Evolutionary conservation across 2,113 vertebrate species (phyloP), one percentile per base, ranked within the genome.

Genomic region (Machaerirhynchus nigripectus): DNA sequence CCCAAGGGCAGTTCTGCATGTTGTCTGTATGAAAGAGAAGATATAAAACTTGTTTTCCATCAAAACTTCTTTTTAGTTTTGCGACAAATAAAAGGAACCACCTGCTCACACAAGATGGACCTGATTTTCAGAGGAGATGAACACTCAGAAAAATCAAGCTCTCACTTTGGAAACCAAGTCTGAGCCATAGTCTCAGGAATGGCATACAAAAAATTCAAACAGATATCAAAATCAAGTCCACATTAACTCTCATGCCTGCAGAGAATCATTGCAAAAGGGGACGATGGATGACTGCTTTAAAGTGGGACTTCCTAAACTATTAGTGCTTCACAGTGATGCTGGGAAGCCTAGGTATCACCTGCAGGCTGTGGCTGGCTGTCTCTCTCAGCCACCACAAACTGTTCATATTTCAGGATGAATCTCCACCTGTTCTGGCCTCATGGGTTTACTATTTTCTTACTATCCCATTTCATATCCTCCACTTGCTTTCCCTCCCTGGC

Each of bases 1-100:
- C 97, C 96, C 94, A 96, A 87, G 96, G 96, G 97, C 91, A 91
- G 93, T 94, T 96, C 96, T 96, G 70, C 75, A 65, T 94, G 93
- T 97, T 96, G 93, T 96, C 97, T 97, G 77, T 93, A 91, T 85
- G 89, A 97, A 97, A 96, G 46, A 91, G 70, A 89, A 91, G 94
- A 97, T 90, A 84, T 55, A 93, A 96, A 95, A 96, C 91, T 96
- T 90, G 89, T 90, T 96, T 97, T 93, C 88, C 67, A 95, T 95
- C 87, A 95, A 88, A 97, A 96, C 69, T 95, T 93, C 91, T 83
- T 96, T 97, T 93, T 80, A 83, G 93, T 94, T 93, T 97, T 96
- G 78, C 4, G 31, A 97, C 96, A 95, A 97, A 97, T 97, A 88
- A 93, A 91, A 94, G 94, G 60, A 88, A 61, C 88, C 88, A 89